Evolutionary conservation across 1,140 invertebrate species (phyloP).

Genomic region (Meloidogyne chitwoodi): DNA sequence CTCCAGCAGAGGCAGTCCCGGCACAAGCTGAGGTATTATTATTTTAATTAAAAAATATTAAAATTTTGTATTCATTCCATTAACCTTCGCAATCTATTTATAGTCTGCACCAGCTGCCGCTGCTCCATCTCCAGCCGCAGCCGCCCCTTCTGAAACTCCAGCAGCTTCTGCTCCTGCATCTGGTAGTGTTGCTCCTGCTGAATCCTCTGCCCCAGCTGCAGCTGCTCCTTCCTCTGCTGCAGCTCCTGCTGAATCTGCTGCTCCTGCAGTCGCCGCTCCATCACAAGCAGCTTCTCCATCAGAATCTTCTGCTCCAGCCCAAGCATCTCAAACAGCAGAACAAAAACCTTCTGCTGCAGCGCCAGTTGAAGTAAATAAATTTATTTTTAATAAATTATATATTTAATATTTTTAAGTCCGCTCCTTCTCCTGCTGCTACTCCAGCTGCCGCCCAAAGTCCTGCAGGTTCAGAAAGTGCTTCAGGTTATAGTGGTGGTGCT

Average conservation of each 20-base stretch:
- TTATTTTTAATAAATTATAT: too few species aligned
- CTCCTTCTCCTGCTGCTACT: background rate
- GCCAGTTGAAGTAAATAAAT: background rate
- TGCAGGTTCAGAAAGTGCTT: background rate
- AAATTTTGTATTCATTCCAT: too few species aligned
- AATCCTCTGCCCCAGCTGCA: background rate
- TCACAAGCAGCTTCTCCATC: background rate
- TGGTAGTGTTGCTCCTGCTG: background rate
- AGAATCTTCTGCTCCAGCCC: background rate
- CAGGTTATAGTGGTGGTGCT: background rate
- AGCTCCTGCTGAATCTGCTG: background rate
- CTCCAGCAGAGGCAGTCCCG: background rate
- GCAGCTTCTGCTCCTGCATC: constrained; percentile 1
- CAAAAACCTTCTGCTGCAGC: background rate
- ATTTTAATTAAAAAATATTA: too few species aligned
- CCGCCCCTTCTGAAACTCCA: constrained; percentile 27
- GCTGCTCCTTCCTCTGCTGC: constrained; percentile 1
- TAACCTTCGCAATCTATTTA: too few species aligned
- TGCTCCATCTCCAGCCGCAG: constrained; percentile 16
- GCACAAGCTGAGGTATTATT: background rate
- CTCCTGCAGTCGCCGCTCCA: background rate
- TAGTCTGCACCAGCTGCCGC: constrained; percentile 18
- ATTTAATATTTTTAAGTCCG: background rate
- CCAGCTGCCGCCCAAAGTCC: background rate
- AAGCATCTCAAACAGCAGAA: background rate